Percentiles rank a stretch among this genome's conserved stretches.
Conservation (phyloP, 2,113 vertebrate species). For the Siphamia tubifer region DNA sequence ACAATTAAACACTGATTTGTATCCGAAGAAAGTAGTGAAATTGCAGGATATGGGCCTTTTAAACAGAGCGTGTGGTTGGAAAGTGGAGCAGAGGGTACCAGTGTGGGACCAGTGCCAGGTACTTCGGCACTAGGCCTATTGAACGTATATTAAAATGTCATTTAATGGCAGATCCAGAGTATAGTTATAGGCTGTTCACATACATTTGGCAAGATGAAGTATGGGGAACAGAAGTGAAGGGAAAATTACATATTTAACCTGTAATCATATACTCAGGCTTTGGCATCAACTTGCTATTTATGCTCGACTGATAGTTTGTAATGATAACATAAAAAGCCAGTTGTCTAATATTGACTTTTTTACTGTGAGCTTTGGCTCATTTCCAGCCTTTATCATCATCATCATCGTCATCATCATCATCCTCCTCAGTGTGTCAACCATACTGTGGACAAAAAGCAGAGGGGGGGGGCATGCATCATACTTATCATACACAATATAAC, state of each 20-base stretch:
- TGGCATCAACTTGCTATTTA: neutral
- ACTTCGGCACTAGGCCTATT: constrained; percentile 36
- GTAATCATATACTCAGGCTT: constrained; percentile 11
- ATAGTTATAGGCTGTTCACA: constrained; percentile 42
- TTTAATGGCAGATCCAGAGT: constrained; percentile 45
- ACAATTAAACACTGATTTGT: constrained; percentile 38
- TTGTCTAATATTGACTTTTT: neutral
- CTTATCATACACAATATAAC: too few relatives aligned
- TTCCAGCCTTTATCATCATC: neutral
- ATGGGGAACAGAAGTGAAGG: constrained; percentile 2
- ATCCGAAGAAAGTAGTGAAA: constrained; percentile 20
- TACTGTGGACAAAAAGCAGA: too few relatives aligned
- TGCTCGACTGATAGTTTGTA: constrained; percentile 6
- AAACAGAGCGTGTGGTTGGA: constrained; percentile 40
- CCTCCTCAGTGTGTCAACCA: too few relatives aligned
- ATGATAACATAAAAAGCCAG: constrained; percentile 18
- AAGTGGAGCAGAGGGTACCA: constrained; percentile 26
- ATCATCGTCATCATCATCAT: too few relatives aligned
- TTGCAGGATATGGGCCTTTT: constrained; percentile 13
- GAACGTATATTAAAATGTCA: constrained; percentile 52
- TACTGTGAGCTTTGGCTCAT: constrained; percentile 16
- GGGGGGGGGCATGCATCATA: too few relatives aligned
- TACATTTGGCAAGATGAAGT: constrained; percentile 14
- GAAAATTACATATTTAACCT: neutral
- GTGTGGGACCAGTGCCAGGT: constrained; percentile 47